Evolutionary conservation across 2,888 invertebrate genomes (phyloP), one percentile per base, ranked within the genome.

Genomic region (Liodrosophila aerea): DNA sequence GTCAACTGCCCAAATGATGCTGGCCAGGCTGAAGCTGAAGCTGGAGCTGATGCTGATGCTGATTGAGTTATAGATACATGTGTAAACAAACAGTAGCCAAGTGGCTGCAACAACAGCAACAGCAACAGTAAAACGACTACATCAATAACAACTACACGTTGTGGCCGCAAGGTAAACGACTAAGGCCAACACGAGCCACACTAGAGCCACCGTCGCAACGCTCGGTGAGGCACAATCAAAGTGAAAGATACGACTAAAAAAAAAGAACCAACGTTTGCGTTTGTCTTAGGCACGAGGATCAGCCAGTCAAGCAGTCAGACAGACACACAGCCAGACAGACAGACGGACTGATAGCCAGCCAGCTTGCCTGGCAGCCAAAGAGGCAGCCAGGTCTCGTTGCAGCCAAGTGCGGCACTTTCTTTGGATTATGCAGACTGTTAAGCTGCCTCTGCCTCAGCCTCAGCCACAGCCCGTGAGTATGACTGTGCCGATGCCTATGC

Each of bases 81-180:
- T 86, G 85, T 82, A 78, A 78, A 86, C 78, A 86, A 86, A 86
- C 78, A 86, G 78, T 86, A 78, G 78, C 78, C 86, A 78, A 86
- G 76, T 82, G 66, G 60, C 62, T 51, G 56, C 67, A 70, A 34
- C 53, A 27, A 31, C 52, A 40, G 9, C 27, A 34, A 15, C 11
- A 7, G 22, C 8, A 52, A 34, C 22, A 59, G 53, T 33, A 57
- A 59, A 57, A 52, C 43, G 52, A 56, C 45, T 47, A 45, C 41
- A 43, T 40, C 15, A 36, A 22, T 29, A 51, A 46, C 30, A 34
- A 12, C 51, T 16, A 52, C 71, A 33, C 47, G 56, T 57, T 71
- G 54, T 29, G 2, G 66, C 66, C 59, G 43, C 76, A 58, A 60
- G 73, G 68, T 61, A 73, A 73, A 56, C 76, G 68, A 73, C 68